A percentile compares a stretch with the other conserved stretches of the same genome.
Conservation (phyloP, 2,888 invertebrate genomes). For the Suillia variegata region DNA sequence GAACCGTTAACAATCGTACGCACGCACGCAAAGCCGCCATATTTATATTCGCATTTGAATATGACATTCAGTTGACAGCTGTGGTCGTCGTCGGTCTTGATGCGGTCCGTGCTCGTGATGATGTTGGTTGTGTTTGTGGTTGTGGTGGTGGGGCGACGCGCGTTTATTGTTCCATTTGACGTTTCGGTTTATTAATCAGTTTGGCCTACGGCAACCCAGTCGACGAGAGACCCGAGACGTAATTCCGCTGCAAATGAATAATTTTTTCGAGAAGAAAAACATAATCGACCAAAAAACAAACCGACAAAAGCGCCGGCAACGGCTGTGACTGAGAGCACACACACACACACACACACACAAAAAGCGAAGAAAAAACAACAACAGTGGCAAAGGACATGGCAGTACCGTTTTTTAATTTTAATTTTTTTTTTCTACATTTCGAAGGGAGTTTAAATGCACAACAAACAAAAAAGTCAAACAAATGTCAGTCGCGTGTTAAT, state of each 20-base stretch:
- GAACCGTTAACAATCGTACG: conserved; percentile 33
- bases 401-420: conserved; percentile 31
- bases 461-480: conserved; percentile 48
- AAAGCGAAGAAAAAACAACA: conserved; percentile 23
- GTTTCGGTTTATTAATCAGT: conserved; percentile 61
- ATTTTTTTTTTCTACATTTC: background rate
- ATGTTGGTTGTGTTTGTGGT: conserved; percentile 20
- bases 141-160: conserved; percentile 21
- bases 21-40: conserved; percentile 15
- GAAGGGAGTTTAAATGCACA: conserved; percentile 17
- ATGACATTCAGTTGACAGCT: conserved; percentile 58
- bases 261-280: conserved; percentile 38
- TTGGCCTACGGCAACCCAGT: conserved; percentile 51
- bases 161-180: conserved; percentile 58
- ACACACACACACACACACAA: background rate
- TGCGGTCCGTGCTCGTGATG: conserved; percentile 29
- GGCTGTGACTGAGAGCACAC: background rate
- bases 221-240: conserved; percentile 12
- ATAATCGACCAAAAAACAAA: conserved; percentile 23
- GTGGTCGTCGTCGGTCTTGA: conserved; percentile 35
- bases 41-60: conserved; percentile 45
- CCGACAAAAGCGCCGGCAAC: conserved; percentile 15
- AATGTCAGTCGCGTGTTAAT: conserved; percentile 60
- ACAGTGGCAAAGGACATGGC: conserved; percentile 26
- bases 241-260: conserved; percentile 50